These are phyloP conservation scores for Eupithecia inturbata DNA, from an alignment of 2,888 invertebrate genomes.

Conservation along the genomic window DNA sequence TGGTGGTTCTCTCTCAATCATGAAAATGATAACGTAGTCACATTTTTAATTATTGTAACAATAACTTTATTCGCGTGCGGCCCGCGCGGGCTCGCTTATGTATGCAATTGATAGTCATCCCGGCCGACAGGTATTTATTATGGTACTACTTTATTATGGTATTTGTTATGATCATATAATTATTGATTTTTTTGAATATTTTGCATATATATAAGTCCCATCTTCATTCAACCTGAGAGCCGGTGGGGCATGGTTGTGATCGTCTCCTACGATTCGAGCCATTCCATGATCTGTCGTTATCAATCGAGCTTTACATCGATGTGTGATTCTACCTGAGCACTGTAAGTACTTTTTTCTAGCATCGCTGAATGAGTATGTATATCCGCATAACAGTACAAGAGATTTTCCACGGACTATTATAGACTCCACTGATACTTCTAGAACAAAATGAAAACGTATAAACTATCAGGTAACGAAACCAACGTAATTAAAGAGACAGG, in stretches of 20 bases:
- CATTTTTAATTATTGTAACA: not conserved
- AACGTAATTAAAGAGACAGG: not conserved
- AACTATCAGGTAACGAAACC: not conserved
- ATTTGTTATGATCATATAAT: not conserved
- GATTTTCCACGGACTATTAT: conserved; percentile 20
- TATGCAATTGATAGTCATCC: not conserved
- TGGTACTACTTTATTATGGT: too few relatives aligned
- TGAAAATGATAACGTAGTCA: not conserved
- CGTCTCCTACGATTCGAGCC: conserved; percentile 2
- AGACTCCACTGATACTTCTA: conserved; percentile 17
- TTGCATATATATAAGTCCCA: not conserved
- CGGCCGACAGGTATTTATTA: not conserved
- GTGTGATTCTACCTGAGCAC: conserved; percentile 41
- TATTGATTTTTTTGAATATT: not conserved
- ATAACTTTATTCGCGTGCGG: not conserved
- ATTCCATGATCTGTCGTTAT: conserved; percentile 2
- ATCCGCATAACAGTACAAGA: conserved; percentile 33
- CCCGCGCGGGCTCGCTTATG: not conserved
- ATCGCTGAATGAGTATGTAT: conserved; percentile 47
- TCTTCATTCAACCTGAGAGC: not conserved
- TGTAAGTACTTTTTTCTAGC: conserved; percentile 39
- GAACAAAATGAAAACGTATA: not conserved
- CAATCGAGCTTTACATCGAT: conserved; percentile 25
- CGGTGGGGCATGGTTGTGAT: conserved; percentile 26
- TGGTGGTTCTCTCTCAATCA: not conserved